A percentile compares a stretch with the other conserved stretches of the same genome.
phyloP scores from a whole-genome alignment of 2,797 vertebrate genomes.

The Acrossocheilus fasciatus region DNA sequence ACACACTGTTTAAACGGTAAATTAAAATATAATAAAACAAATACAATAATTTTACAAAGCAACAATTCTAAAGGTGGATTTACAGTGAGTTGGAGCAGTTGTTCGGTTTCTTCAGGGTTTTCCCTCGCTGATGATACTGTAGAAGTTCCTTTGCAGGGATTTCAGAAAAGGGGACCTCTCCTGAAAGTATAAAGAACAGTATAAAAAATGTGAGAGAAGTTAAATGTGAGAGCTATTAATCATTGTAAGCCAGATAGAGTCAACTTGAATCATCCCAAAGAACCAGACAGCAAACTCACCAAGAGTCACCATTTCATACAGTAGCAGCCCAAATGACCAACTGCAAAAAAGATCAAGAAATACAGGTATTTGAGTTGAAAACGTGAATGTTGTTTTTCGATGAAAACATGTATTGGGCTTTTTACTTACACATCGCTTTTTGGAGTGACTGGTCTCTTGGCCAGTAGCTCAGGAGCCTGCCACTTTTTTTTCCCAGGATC shows the following conservation, averaged over 20 bases:
- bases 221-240: background rate
- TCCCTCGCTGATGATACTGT: conserved; percentile 87
- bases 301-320: conserved; percentile 93
- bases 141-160: conserved; percentile 84
- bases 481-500: conserved; percentile 84
- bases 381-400: background rate
- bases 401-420: background rate
- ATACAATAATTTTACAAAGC: background rate
- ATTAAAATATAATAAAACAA: background rate
- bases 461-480: conserved; percentile 90
- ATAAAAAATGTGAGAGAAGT: background rate
- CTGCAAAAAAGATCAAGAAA: conserved; percentile 70
- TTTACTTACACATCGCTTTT: conserved; percentile 87
- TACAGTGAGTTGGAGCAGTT: conserved; percentile 87
- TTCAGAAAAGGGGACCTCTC: conserved; percentile 91
- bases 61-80: conserved; percentile 57
- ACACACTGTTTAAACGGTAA: background rate
- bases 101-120: conserved; percentile 86
- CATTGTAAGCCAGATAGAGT: background rate
- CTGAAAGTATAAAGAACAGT: conserved; percentile 68
- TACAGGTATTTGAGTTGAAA: background rate
- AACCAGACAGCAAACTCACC: conserved; percentile 79
- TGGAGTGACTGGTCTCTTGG: conserved; percentile 74
- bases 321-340: conserved; percentile 93
- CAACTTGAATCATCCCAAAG: background rate